Evolutionary conservation across 2,113 vertebrate species (phyloP).

Genomic region (Strix aluco): DNA sequence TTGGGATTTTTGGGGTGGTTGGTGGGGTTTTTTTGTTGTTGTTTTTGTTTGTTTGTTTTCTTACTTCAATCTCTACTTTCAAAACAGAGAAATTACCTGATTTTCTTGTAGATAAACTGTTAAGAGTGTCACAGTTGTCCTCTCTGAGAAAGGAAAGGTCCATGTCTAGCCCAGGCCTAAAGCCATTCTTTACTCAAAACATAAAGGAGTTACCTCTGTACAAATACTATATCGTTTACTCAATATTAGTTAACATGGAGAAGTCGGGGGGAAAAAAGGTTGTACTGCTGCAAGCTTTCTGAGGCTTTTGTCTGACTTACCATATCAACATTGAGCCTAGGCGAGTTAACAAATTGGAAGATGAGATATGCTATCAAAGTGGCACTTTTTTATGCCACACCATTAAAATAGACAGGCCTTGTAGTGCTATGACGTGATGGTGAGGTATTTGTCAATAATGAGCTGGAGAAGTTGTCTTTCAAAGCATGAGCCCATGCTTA

Average conservation of each 20-base stretch:
- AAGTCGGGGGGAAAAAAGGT: neutral
- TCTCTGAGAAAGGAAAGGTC: neutral
- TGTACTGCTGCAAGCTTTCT: neutral
- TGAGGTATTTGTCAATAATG: neutral
- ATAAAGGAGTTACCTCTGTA: neutral
- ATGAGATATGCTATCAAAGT: neutral
- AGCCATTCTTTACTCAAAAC: neutral
- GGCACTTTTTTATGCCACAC: neutral
- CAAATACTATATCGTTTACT: neutral
- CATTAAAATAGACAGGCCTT: neutral
- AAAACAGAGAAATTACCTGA: neutral
- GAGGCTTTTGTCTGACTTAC: neutral
- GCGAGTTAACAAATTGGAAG: neutral
- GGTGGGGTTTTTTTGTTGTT: neutral
- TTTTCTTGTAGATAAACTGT: neutral
- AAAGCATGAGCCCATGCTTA: accelerated
- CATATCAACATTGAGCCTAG: neutral
- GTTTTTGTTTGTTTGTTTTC: neutral
- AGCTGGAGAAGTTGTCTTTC: neutral
- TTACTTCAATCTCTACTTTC: neutral
- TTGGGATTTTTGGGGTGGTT: accelerated
- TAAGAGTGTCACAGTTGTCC: neutral
- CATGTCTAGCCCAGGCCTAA: neutral
- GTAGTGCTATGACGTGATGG: accelerated
- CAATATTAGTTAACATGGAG: neutral